Evolutionary conservation across 1,140 invertebrate species (phyloP).

Genomic region (Tribolium castaneum): DNA sequence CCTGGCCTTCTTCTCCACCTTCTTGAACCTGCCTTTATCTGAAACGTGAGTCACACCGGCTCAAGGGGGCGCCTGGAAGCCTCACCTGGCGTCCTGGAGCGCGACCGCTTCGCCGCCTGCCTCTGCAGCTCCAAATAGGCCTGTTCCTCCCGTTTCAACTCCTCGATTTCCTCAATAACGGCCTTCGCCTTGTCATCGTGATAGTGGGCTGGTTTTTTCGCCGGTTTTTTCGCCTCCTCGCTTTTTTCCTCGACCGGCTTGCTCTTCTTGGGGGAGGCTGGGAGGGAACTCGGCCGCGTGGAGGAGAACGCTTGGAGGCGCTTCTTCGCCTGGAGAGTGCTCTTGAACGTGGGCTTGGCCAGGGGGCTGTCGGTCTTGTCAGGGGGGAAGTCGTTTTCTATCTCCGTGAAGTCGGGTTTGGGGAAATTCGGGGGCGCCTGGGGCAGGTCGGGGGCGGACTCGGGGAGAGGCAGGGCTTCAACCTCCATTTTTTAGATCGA

Average conservation of each 20-base stretch:
- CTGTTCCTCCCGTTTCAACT: slow-evolving; percentile 54
- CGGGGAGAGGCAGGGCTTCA: neutral
- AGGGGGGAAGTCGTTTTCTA: neutral
- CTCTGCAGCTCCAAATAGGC: neutral
- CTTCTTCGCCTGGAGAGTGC: slow-evolving; percentile 57
- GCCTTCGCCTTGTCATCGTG: slow-evolving; percentile 55
- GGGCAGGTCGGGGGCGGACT: neutral
- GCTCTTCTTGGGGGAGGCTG: slow-evolving; percentile 37
- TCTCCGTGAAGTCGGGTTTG: neutral
- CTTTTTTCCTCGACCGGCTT: slow-evolving; percentile 35
- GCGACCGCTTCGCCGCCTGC: neutral
- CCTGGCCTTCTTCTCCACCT: slow-evolving; percentile 52
- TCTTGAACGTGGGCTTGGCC: slow-evolving; percentile 45
- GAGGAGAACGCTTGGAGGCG: slow-evolving; percentile 59
- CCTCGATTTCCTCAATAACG: slow-evolving; percentile 59
- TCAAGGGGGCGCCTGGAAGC: neutral
- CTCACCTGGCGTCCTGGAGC: slow-evolving; percentile 8
- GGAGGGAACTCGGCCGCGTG: neutral
- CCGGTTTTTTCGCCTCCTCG: slow-evolving; percentile 38
- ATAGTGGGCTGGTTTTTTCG: slow-evolving; percentile 50
- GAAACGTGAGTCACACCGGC: neutral
- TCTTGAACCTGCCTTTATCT: slow-evolving; percentile 46
- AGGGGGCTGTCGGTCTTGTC: neutral
- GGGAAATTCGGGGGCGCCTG: neutral
- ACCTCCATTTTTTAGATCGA: slow-evolving; percentile 22